These are phyloP conservation scores for Trematocara marginatum DNA, from an alignment of 2,113 vertebrate genomes.

Conservation along the genomic window DNA sequence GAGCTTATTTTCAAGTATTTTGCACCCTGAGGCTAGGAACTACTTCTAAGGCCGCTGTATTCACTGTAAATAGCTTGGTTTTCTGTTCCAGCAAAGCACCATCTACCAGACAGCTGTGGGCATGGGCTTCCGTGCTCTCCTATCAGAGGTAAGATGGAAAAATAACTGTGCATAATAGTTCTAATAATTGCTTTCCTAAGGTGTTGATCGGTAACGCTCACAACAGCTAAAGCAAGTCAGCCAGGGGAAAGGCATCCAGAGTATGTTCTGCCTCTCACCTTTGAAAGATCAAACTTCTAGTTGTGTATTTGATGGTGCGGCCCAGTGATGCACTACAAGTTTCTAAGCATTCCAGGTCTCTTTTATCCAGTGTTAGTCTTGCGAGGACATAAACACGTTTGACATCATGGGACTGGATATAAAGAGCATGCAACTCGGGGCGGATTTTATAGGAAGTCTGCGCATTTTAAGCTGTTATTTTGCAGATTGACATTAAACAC, in stretches of 20 bases:
- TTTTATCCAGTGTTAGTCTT: constrained; percentile 6
- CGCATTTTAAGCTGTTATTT: not conserved
- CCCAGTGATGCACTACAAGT: constrained; percentile 19
- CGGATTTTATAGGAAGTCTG: not conserved
- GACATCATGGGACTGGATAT: not conserved
- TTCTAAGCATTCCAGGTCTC: not conserved
- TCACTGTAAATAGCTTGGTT: constrained; percentile 73
- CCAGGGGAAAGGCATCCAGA: constrained; percentile 18
- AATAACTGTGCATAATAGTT: constrained; percentile 69
- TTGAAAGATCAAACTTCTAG: constrained; percentile 56
- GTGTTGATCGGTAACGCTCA: constrained; percentile 64
- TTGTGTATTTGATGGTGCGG: constrained; percentile 39
- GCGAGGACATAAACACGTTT: not conserved
- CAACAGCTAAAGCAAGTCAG: constrained; percentile 49
- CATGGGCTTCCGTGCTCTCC: constrained; percentile 32
- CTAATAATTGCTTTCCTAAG: constrained; percentile 66
- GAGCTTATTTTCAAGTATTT: constrained; percentile 77
- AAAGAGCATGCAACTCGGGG: not conserved
- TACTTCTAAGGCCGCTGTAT: constrained; percentile 67
- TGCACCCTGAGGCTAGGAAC: constrained; percentile 65
- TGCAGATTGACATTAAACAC: not conserved
- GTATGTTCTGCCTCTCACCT: constrained; percentile 36
- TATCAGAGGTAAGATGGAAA: constrained; percentile 52
- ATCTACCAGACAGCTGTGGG: constrained; percentile 49
- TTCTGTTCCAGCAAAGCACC: constrained; percentile 62